Base-by-base conservation (phyloP, 2,113 vertebrate genomes). In the Drymodes brunneopygia region DNA sequence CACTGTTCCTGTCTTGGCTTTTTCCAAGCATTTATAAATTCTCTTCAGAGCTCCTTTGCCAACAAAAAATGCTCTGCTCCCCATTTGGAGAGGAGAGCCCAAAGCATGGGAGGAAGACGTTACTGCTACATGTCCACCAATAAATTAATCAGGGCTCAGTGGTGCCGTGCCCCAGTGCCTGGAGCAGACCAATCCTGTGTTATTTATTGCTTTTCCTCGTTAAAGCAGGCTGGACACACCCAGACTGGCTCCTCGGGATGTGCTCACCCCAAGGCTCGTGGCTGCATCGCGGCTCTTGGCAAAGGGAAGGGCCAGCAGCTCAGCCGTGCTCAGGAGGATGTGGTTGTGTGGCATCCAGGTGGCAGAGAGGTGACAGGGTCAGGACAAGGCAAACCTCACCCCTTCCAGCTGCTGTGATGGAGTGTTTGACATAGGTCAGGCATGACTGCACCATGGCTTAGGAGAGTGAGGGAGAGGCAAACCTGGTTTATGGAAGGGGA, bases 311-410 rank as follows among this genome's bases (percentile, higher is more conserved):
- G 15, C 33, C 48, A 38, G 61, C 5, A 3, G 60, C 45, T 80
- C 54, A 29, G 33, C 57, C 1, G 0, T 17, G 51, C 65, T n/a
- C 60, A 40, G 40, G 2, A 2, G 67, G 53, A 3, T 23, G 4
- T 3, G 31, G 51, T 0, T 51, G 45, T 25, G 71, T 48, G 44
- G 20, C 71, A 75, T 10, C 6, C 45, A 57, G 44, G 40, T 10
- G 47, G 28, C 23, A 65, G 45, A 45, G 50, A 36, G 33, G 40
- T 38, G 25, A 27, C 6, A 1, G 18, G 21, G n/a, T n/a, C 19
- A 51, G 33, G 24, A 40, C 18, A 20, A 75, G 44, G 44, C 0
- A 0, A 48, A 61, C 56, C 6, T 2, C 51, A 10, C 8, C 23
- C 65, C 38, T 79, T 35, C 53, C 53, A 14, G 45, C 28, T 40